phyloP scores from a whole-genome alignment of 2,113 vertebrate species.

The Bungarus multicinctus region DNA sequence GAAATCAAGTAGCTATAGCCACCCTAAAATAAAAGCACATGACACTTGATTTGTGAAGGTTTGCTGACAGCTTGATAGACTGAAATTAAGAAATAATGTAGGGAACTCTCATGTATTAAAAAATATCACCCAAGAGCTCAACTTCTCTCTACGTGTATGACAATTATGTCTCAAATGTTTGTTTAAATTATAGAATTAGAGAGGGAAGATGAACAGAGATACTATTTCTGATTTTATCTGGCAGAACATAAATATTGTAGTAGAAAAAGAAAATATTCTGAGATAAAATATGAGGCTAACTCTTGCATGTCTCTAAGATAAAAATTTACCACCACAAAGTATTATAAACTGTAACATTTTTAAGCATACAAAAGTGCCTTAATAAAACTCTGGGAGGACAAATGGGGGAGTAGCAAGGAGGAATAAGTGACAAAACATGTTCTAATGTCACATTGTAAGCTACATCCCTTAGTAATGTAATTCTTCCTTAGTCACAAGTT shows the following conservation, averaged over 20 bases:
- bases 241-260: not conserved
- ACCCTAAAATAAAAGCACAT: slow-evolving; percentile 60
- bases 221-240: not conserved
- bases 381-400: not conserved
- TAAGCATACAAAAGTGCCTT: not conserved
- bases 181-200: slow-evolving; percentile 10
- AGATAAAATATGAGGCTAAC: not conserved
- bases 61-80: slow-evolving; percentile 62
- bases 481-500: not conserved
- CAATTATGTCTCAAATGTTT: slow-evolving; percentile 39
- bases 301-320: not conserved
- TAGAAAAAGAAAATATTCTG: not conserved
- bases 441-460: not conserved
- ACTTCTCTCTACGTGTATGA: not conserved
- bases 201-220: not conserved
- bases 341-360: not conserved
- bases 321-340: not conserved
- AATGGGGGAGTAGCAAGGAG: not conserved
- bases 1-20: slow-evolving; percentile 56
- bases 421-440: not conserved
- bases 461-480: not conserved
- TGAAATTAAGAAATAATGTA: slow-evolving; percentile 63
- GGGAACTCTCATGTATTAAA: slow-evolving; percentile 67
- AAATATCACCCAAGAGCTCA: slow-evolving; percentile 56
- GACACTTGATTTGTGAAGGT: slow-evolving; percentile 54